Conservation (phyloP, 2,113 vertebrate species). For the Mesembrinibis cayennensis region DNA sequence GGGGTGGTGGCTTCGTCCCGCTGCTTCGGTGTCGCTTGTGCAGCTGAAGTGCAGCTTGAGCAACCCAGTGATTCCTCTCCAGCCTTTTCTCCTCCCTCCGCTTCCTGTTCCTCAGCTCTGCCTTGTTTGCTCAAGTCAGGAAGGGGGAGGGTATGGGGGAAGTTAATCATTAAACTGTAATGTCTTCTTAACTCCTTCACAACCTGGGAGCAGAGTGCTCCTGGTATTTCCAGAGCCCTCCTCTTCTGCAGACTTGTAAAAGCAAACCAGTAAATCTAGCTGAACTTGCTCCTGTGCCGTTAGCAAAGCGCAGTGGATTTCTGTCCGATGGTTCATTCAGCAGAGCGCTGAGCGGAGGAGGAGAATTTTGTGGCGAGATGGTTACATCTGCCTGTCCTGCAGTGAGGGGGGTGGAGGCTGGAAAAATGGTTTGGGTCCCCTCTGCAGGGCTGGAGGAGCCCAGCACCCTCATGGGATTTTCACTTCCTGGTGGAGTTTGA, state of each 20-base stretch:
- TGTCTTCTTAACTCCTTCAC: slow-evolving; percentile 58
- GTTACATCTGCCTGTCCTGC: background rate
- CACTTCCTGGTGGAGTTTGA: slow-evolving; percentile 36
- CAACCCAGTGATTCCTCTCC: background rate
- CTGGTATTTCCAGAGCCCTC: background rate
- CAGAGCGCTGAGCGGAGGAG: background rate
- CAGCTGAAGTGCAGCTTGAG: background rate
- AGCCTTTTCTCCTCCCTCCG: background rate
- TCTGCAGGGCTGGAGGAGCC: slow-evolving; percentile 3
- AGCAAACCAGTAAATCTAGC: background rate
- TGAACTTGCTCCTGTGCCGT: background rate
- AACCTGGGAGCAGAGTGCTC: background rate
- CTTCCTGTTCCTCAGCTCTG: slow-evolving; percentile 41
- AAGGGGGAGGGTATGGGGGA: slow-evolving; percentile 55
- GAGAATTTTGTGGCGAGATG: background rate
- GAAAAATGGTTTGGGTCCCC: background rate
- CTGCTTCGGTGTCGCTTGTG: background rate
- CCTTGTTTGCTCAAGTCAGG: slow-evolving; percentile 54
- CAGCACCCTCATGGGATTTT: background rate
- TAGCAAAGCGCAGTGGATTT: background rate
- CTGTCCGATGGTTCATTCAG: background rate
- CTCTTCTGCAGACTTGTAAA: background rate
- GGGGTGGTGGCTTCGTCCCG: background rate
- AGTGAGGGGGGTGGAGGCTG: background rate
- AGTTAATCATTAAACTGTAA: slow-evolving; percentile 60